Conservation (phyloP, 2,797 vertebrate species). For the Lepidocolaptes lacrymiger region DNA sequence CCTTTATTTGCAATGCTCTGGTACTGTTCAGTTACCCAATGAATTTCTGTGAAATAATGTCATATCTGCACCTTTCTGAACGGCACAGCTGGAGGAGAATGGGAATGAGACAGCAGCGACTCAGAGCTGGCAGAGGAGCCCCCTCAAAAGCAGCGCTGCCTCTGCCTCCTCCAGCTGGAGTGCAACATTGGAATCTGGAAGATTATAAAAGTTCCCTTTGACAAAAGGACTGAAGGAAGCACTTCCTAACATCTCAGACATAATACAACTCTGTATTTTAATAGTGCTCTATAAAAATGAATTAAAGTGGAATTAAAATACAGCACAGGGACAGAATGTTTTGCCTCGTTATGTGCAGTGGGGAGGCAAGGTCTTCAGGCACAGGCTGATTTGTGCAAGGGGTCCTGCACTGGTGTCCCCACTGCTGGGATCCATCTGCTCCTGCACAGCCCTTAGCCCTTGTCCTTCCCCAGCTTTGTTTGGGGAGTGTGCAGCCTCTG, state of each 20-base stretch:
- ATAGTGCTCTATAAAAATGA: background rate
- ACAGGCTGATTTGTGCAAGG: no score
- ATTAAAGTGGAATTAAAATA: background rate
- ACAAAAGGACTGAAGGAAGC: background rate
- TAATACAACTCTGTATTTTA: background rate
- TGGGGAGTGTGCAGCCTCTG: background rate
- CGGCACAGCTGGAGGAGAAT: background rate
- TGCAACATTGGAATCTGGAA: background rate
- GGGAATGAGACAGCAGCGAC: background rate
- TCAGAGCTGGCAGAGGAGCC: background rate
- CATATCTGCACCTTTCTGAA: background rate
- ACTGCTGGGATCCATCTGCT: background rate
- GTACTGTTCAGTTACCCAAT: slow-evolving; percentile 1
- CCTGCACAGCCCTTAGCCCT: background rate
- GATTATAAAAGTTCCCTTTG: fast-evolving
- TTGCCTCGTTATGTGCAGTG: fast-evolving
- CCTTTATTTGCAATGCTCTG: slow-evolving; percentile 41
- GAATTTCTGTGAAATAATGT: slow-evolving; percentile 46
- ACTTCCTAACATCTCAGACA: background rate
- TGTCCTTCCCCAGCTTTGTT: background rate
- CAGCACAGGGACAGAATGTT: background rate
- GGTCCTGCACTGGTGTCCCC: background rate
- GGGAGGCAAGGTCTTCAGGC: background rate
- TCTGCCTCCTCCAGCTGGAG: background rate
- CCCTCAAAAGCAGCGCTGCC: background rate